Evolutionary conservation across 2,113 vertebrate species (phyloP).

Genomic region (Circaetus gallicus): DNA sequence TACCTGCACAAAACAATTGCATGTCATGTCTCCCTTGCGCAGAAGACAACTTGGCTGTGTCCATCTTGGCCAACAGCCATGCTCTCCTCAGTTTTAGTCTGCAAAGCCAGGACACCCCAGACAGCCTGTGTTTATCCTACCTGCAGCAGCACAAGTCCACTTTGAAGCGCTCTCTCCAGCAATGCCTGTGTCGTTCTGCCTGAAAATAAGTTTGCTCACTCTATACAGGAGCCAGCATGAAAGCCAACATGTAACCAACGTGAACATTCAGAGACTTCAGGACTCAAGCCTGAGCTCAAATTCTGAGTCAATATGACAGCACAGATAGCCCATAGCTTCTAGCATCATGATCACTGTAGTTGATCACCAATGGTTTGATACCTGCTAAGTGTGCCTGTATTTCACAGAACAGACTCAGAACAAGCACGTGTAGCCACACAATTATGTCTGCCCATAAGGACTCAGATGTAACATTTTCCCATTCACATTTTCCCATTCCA

Average conservation of each 20-base stretch:
- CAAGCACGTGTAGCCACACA: background rate
- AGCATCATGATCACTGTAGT: background rate
- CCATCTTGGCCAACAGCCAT: background rate
- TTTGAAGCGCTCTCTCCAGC: background rate
- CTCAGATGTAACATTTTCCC: background rate
- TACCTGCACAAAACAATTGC: background rate
- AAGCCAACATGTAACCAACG: background rate
- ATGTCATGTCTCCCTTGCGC: background rate
- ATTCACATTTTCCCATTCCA: background rate
- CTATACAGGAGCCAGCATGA: background rate
- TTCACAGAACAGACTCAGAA: background rate
- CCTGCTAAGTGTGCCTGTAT: background rate
- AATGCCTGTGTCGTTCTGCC: background rate
- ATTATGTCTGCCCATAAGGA: background rate
- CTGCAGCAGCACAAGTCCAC: background rate
- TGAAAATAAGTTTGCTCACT: background rate
- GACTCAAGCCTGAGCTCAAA: background rate
- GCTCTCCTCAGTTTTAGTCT: background rate
- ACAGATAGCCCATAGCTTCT: background rate
- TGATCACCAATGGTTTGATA: background rate
- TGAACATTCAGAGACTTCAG: rapidly evolving
- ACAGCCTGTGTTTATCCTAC: background rate
- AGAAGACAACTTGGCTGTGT: background rate
- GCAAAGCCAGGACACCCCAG: background rate
- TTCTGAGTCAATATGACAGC: background rate